These are phyloP conservation scores for Heteropelma amictum DNA, from an alignment of 2,888 invertebrate species.

Conservation along the genomic window DNA sequence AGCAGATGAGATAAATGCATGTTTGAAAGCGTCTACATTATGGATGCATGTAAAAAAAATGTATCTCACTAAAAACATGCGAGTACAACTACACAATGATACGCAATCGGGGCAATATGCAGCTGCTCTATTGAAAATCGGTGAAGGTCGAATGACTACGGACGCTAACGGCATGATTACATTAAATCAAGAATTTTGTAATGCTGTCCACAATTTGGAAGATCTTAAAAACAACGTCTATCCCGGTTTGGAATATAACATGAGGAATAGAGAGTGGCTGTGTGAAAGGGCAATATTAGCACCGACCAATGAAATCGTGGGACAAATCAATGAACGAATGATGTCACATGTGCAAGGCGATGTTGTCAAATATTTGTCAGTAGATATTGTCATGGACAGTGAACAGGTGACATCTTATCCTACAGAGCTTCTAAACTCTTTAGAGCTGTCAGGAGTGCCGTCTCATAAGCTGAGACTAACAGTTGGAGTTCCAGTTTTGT, in stretches of 20 bases:
- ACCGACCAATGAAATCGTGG: slow-evolving; percentile 65
- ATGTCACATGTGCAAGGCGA: slow-evolving; percentile 50
- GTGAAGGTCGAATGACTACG: too few species aligned
- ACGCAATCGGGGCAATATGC: slow-evolving; percentile 36
- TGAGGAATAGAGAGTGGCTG: slow-evolving; percentile 64
- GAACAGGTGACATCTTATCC: neutral
- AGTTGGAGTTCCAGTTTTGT: slow-evolving; percentile 64
- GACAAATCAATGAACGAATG: slow-evolving; percentile 43
- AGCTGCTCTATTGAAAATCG: slow-evolving; percentile 37
- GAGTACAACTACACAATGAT: slow-evolving; percentile 38
- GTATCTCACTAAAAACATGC: slow-evolving; percentile 47
- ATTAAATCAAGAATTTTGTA: neutral
- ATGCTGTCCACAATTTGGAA: neutral
- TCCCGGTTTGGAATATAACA: neutral
- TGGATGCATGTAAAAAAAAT: neutral
- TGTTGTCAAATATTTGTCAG: slow-evolving; percentile 31
- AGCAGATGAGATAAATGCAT: slow-evolving; percentile 63
- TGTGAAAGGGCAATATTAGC: slow-evolving; percentile 68
- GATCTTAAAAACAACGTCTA: neutral
- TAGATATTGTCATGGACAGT: slow-evolving; percentile 24
- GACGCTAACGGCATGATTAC: neutral
- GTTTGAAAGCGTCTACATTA: slow-evolving; percentile 51
- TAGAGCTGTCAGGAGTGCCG: slow-evolving; percentile 60
- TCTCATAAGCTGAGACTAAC: slow-evolving; percentile 60
- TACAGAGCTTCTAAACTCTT: slow-evolving; percentile 61